Evolutionary conservation across 2,888 invertebrate species (phyloP).

Genomic region (Thecophora atra): DNA sequence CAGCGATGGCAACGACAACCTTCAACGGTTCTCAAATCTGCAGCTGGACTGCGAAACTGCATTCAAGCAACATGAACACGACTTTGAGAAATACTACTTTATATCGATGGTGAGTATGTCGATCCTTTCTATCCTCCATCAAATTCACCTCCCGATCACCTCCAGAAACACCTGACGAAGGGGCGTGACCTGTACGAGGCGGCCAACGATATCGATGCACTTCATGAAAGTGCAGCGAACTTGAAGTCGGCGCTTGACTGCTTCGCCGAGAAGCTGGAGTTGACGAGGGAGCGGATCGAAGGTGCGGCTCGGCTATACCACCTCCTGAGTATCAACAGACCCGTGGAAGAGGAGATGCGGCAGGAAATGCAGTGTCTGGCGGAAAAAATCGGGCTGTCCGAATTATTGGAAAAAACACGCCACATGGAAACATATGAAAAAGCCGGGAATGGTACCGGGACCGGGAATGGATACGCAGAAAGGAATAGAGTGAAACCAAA

Average conservation of each 20-base stretch:
- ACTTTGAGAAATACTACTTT: conserved; percentile 84
- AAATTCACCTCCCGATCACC: background rate
- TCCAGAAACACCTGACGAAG: no score
- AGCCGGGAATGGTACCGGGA: no score
- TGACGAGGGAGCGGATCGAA: conserved; percentile 78
- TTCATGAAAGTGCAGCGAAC: no score
- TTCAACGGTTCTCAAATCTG: conserved; percentile 72
- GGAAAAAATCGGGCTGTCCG: conserved; percentile 77
- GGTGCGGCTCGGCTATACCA: conserved; percentile 79
- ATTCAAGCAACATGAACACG: conserved; percentile 77
- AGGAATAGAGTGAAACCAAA: conserved; percentile 48
- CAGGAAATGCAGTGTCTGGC: conserved; percentile 75
- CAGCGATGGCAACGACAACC: conserved; percentile 75
- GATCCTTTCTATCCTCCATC: background rate
- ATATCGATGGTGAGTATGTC: conserved; percentile 79
- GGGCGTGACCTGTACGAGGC: no score
- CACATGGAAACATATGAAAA: no score
- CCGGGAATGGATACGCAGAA: conserved; percentile 32
- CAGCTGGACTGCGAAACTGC: conserved; percentile 71
- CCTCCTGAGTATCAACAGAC: conserved; percentile 69
- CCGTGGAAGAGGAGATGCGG: conserved; percentile 56
- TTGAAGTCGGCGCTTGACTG: conserved; percentile 74
- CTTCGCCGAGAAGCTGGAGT: conserved; percentile 77
- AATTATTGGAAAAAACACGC: conserved; percentile 71
- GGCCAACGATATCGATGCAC: no score